Evolutionary conservation across 2,113 vertebrate genomes (phyloP).

Genomic region (Vombatus ursinus): DNA sequence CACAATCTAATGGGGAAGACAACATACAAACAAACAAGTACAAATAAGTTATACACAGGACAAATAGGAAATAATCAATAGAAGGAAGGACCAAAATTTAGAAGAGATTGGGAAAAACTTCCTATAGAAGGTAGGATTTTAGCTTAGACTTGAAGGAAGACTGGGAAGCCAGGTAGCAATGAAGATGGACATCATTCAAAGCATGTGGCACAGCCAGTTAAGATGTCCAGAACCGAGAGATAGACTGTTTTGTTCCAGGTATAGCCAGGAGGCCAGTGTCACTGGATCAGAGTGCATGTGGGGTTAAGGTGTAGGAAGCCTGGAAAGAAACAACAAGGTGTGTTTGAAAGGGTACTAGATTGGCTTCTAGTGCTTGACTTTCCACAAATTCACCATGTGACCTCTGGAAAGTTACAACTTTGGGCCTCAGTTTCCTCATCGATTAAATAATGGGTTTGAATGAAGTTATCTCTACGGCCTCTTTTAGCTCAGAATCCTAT

Average conservation of each 20-base stretch:
- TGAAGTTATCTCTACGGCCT: not conserved
- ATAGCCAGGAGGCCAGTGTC: not conserved
- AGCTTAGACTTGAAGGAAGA: not conserved
- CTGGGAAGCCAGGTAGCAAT: not conserved
- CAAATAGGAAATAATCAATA: not conserved
- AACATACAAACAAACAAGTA: not conserved
- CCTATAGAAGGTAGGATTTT: not conserved
- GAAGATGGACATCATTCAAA: not conserved
- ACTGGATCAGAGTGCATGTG: not conserved
- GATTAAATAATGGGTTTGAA: not conserved
- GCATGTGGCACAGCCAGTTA: not conserved
- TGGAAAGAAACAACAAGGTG: not conserved
- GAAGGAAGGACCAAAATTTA: not conserved
- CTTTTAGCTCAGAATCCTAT: not conserved
- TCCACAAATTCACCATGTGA: not conserved
- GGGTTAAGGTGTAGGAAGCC: not conserved
- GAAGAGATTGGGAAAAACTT: not conserved
- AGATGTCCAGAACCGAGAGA: not conserved
- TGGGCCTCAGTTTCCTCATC: not conserved
- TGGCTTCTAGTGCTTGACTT: not conserved
- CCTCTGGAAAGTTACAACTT: not conserved
- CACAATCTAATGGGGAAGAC: not conserved
- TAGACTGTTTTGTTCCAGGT: not conserved
- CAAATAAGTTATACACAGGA: not conserved
- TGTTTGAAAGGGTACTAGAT: not conserved